Evolutionary conservation across 2,888 invertebrate genomes (phyloP), one percentile per base, ranked within the genome.

Genomic region (Drosophila mimica): DNA sequence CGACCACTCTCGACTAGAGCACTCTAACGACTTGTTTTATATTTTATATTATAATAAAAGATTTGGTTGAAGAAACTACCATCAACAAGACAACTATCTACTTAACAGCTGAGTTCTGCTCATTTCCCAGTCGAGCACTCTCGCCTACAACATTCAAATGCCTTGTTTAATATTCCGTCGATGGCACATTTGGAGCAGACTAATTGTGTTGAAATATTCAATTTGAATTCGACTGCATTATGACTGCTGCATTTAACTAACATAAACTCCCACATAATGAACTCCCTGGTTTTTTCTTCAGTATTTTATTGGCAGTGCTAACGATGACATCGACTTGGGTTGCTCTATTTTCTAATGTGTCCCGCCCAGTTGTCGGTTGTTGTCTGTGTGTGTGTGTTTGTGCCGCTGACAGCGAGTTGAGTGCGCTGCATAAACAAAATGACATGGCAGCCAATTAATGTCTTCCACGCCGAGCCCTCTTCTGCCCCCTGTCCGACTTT

Each of bases 391-490:
- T 25, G 13, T 20, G 28, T 28, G 81, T 62, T 52, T 65, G 31
- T 73, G 79, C 64, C 79, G 82, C 63, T 84, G 82, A 79, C 84
- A 75, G 79, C 58, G 51, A 34, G 48, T 25, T 40, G 33, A 72
- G 59, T 72, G 43, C 60, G 62, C 72, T 76, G 83, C 89, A 85
- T 86, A 85, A 85, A 81, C 84, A 83, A 81, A 88, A 74, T 84
- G 85, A 89, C 87, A 89, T 85, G 85, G 75, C 82, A 87, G 85
- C 85, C 85, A 85, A 89, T 89, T 85, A 85, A 89, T 89, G 89
- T 89, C 82, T 73, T 46, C 76, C 82, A 81, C 86, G 89, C 83
- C 77, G 3, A n/a, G 38, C 30, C 25, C 13, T n/a, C 9, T 0
- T 13, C 20, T 8, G 0, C 13, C 48, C 1, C 34, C 13, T 5